Conservation (phyloP, 2,888 invertebrate genomes). For the Thymelicus sylvestris region DNA sequence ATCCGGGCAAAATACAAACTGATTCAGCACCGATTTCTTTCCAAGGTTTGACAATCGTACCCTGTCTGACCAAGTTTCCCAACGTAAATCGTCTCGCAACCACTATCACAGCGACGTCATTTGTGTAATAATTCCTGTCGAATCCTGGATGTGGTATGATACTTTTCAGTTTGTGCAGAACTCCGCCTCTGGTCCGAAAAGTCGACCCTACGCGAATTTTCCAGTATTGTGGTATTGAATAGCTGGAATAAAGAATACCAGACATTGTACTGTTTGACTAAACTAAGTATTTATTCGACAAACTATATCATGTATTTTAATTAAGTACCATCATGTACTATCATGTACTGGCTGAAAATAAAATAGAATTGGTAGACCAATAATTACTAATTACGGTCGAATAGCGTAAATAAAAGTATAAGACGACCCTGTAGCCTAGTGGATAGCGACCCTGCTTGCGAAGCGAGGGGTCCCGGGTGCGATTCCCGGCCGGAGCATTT, state of each 20-base stretch:
- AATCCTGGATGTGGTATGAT: constrained; percentile 66
- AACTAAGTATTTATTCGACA: too few species aligned
- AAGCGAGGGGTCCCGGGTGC: too few species aligned
- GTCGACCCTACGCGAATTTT: constrained; percentile 72
- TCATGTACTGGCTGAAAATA: too few species aligned
- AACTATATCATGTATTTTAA: too few species aligned
- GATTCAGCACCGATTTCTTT: constrained; percentile 64
- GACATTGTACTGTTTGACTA: neutral
- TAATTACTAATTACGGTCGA: too few species aligned
- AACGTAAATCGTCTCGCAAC: constrained; percentile 59
- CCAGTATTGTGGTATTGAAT: constrained; percentile 68
- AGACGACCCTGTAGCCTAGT: too few species aligned
- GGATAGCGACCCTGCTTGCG: too few species aligned
- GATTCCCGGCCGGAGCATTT: too few species aligned
- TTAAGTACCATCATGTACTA: too few species aligned
- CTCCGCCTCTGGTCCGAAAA: constrained; percentile 65
- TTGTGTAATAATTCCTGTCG: constrained; percentile 65
- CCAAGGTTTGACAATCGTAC: constrained; percentile 66
- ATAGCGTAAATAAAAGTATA: too few species aligned
- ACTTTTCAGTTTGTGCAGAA: constrained; percentile 62
- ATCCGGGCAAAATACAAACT: constrained; percentile 66
- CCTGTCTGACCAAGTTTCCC: constrained; percentile 63
- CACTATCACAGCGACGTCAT: constrained; percentile 70
- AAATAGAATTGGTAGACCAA: too few species aligned
- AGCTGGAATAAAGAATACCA: constrained; percentile 54